Percentiles rank a stretch among this genome's conserved stretches.
These are phyloP conservation scores for Penaeus indicus DNA, from an alignment of 1,140 invertebrate species.

Conservation along the genomic window DNA sequence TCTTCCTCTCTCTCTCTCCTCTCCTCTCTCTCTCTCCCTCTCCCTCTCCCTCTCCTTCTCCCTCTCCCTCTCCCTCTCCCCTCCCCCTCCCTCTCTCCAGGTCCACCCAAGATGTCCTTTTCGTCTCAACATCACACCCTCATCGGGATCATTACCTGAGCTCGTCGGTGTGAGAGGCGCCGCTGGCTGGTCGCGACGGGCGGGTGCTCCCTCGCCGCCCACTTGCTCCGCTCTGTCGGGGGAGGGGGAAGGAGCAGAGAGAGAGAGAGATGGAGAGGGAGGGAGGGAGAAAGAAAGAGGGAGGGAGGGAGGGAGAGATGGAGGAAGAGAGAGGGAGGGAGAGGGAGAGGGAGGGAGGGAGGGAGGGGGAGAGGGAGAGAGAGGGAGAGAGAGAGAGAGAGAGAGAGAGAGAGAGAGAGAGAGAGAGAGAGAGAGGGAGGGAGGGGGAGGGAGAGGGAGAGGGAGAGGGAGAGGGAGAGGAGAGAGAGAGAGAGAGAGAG, in stretches of 20 bases:
- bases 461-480: not conserved
- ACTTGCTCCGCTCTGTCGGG: not conserved
- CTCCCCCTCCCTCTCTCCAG: no score
- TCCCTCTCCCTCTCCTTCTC: no score
- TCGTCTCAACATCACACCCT: no score
- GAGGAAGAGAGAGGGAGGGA: slow-evolving; percentile 19
- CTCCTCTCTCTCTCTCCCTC: no score
- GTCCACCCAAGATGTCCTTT: no score
- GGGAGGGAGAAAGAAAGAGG: not conserved
- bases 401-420: not conserved
- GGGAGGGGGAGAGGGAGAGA: not conserved
- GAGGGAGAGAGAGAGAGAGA: slow-evolving; percentile 8
- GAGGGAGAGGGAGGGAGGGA: not conserved
- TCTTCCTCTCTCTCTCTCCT: no score
- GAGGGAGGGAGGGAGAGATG: not conserved
- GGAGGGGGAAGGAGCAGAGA: not conserved
- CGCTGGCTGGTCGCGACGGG: slow-evolving; percentile 35
- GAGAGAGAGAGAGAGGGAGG: not conserved
- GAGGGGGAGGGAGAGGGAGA: not conserved
- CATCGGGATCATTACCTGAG: not conserved
- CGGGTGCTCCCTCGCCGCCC: slow-evolving; percentile 2
- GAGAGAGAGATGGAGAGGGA: no score
- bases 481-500: not conserved
- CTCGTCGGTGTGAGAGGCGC: slow-evolving; percentile 42
- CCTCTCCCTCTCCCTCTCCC: no score